Base-by-base conservation (phyloP, 2,113 vertebrate genomes). In the Brachypteracias leptosomus region DNA sequence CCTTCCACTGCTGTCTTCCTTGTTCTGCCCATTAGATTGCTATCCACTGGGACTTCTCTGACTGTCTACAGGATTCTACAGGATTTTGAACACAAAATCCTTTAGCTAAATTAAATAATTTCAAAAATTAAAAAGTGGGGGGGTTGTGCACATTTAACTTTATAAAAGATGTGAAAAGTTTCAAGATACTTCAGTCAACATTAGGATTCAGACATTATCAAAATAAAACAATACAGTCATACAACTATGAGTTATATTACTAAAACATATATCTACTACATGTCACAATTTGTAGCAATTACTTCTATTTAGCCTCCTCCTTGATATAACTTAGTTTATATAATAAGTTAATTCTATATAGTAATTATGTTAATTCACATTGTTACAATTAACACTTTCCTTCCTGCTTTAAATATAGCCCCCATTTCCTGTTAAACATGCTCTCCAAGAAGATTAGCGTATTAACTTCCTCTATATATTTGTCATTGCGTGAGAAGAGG, bases 301-400 rank as follows among this genome's bases (percentile, higher is more conserved):
- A 84, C 66, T 87, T 70, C 47, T 66, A 18, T 40, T 63, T 62
- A 91, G 51, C 74, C 61, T 67, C 11, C 6, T 57, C 55, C 26
- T 16, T 75, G 20, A 59, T 28, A 44, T 46, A 89, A 88, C 70
- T 85, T 66, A 74, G 1, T 88, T 95, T 90, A 83, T 68, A 85
- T 35, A 55, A 88, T 82, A 92, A 49, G 18, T 65, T 61, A 80
- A 33, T 78, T 76, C 40, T 78, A 21, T 35, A 26, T 11, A 44
- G 52, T 90, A 92, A 68, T 93, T 20, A 70, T 65, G 83, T 89
- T 90, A 72, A 76, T 78, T 74, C 76, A 59, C 47, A 81, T 62
- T 85, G 24, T 46, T 83, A 62, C 19, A 76, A 62, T 74, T 93
- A 89, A 94, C 72, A 77, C 38, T 96, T 95, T 83, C 67, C 51